Evolutionary conservation across 2,888 invertebrate genomes (phyloP), one percentile per base, ranked within the genome.

Genomic region (Campaea margaritaria): DNA sequence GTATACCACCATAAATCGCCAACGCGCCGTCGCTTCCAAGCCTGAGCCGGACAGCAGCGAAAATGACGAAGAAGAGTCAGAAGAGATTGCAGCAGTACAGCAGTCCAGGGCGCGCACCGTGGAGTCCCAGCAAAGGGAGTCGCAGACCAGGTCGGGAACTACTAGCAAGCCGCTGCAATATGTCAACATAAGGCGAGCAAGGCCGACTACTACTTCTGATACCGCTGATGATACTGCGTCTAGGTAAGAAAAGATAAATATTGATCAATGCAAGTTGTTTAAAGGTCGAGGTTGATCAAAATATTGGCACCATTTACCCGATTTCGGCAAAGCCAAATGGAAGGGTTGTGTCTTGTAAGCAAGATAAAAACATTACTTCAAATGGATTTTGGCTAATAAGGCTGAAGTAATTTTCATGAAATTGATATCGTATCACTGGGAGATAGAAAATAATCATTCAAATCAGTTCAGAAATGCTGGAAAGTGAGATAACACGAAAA

Each of bases 101-200:
- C 49, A 21, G 34, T 14, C 28, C 27, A 31, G 42, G 1, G 53
- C 53, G 2, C 44, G 59, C 1, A 48, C 82, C 9, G 78, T 72
- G 0, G 83, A 82, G 0, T 8, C 43, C 15, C 51, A 50, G 46
- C 16, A 42, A 2, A 41, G 50, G n/a, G 44, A 43, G 21, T 45
- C 71, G 0, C 79, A 76, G 12, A 55, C 71, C n/a, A 76, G 72
- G 5, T 74, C 81, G 0, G 83, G 79, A 10, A 85, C 87, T 14
- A 86, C 88, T 0, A 74, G 85, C 9, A 93, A 91, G 9, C 84
- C 88, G 13, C 73, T 93, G 51, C 94, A 96, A 65, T 96, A 96
- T 72, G 95, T 96, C 0, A 96, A 95, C 53, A 96, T 96, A 28
- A 88, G 95, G 46, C 91, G 96, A 62, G 93, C 95, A 0, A 93